phyloP scores from a whole-genome alignment of 2,797 vertebrate species.

The Neopelma chrysocephalum region DNA sequence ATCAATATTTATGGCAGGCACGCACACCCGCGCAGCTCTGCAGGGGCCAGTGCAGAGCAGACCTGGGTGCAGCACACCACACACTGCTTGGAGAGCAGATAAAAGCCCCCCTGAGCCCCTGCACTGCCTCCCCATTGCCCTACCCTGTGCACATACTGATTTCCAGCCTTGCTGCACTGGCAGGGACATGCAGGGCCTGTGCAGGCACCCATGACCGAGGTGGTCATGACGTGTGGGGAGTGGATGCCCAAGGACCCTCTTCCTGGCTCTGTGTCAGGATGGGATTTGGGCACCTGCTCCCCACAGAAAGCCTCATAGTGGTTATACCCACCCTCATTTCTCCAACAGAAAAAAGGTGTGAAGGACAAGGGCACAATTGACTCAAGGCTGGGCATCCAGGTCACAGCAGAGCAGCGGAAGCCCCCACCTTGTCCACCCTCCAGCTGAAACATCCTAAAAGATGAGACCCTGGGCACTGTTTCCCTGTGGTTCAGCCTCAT shows the following conservation, averaged over 20 bases:
- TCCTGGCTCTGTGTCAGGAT: background rate
- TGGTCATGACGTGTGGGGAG: accelerated
- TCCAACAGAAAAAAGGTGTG: background rate
- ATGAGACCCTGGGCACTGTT: background rate
- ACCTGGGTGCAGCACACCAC: background rate
- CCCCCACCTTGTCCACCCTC: accelerated
- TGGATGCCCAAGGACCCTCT: background rate
- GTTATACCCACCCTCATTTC: background rate
- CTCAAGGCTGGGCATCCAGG: background rate
- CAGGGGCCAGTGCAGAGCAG: background rate
- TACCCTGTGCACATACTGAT: background rate
- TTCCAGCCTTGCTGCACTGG: background rate
- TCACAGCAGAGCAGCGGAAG: background rate
- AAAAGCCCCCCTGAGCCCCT: background rate
- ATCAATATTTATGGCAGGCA: slow-evolving; percentile 61
- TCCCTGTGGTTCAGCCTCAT: background rate
- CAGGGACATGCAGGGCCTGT: background rate
- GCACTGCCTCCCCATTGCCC: accelerated
- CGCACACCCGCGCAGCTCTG: slow-evolving; percentile 16
- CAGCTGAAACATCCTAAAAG: background rate
- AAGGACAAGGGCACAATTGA: background rate
- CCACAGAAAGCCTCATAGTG: background rate
- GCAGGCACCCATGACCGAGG: accelerated
- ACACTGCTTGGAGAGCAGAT: background rate
- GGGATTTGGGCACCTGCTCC: background rate